Evolutionary conservation across 2,888 invertebrate species (phyloP).

Genomic region (Resseliella maxima): DNA sequence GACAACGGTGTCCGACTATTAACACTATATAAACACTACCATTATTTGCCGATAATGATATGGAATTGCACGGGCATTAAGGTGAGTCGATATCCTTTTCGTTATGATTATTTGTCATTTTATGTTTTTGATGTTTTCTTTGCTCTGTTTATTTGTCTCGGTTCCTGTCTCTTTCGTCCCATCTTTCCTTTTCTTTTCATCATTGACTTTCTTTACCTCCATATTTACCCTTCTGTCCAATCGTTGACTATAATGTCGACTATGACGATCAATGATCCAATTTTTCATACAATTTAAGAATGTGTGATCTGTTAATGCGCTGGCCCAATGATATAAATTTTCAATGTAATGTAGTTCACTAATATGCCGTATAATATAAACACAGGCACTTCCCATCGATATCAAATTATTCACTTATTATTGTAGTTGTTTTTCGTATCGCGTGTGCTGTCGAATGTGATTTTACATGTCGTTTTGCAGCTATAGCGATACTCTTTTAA

Average conservation of each 20-base stretch:
- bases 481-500: neutral
- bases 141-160: neutral
- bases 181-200: neutral
- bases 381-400: constrained; percentile 4
- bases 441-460: neutral
- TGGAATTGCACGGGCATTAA: constrained; percentile 54
- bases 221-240: too few relatives aligned
- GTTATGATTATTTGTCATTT: neutral
- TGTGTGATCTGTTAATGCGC: constrained; percentile 26
- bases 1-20: constrained; percentile 54
- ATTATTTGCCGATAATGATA: constrained; percentile 56
- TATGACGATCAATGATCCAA: too few relatives aligned
- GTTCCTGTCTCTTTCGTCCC: neutral
- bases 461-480: neutral
- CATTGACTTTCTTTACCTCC: too few relatives aligned
- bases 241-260: too few relatives aligned
- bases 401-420: too few relatives aligned
- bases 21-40: constrained; percentile 43
- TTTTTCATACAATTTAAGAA: neutral
- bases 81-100: constrained; percentile 31
- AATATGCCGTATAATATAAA: neutral
- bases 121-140: too few relatives aligned
- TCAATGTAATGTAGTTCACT: neutral
- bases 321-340: constrained; percentile 11
- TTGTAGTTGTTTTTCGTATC: too few relatives aligned